These are phyloP conservation scores for Pachydiplax longipennis DNA, from an alignment of 2,888 invertebrate species.

Conservation along the genomic window DNA sequence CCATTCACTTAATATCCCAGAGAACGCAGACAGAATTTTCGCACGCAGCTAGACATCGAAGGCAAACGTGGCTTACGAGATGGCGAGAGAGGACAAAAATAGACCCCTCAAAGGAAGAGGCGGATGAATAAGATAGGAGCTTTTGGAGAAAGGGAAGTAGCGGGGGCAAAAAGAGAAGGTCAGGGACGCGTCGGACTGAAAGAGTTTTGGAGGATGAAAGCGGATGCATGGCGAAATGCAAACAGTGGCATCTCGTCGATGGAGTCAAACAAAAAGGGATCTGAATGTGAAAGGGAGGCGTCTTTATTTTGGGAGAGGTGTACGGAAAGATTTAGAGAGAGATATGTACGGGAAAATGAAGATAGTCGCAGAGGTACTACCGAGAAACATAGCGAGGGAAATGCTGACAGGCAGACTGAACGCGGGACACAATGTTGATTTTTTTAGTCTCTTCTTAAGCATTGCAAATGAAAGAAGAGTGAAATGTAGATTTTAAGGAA, in stretches of 20 bases:
- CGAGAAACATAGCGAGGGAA: background rate
- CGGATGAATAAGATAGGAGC: background rate
- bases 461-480: too few relatives aligned
- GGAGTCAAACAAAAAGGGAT: background rate
- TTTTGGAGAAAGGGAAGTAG: background rate
- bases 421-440: too few relatives aligned
- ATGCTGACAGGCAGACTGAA: background rate
- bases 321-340: background rate
- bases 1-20: too few relatives aligned
- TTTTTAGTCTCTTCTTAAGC: too few relatives aligned
- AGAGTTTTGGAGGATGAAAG: background rate
- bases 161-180: background rate
- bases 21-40: too few relatives aligned
- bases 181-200: background rate
- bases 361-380: background rate
- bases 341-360: background rate
- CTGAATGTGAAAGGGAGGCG: too few relatives aligned
- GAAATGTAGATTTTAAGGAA: too few relatives aligned
- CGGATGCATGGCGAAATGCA: background rate
- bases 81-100: too few relatives aligned
- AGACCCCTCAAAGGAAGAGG: background rate
- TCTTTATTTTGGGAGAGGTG: background rate
- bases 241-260: background rate
- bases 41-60: too few relatives aligned
- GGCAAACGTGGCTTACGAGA: too few relatives aligned